Base-by-base conservation (phyloP, 2,888 invertebrate species). In the Epistrophe grossulariae region DNA sequence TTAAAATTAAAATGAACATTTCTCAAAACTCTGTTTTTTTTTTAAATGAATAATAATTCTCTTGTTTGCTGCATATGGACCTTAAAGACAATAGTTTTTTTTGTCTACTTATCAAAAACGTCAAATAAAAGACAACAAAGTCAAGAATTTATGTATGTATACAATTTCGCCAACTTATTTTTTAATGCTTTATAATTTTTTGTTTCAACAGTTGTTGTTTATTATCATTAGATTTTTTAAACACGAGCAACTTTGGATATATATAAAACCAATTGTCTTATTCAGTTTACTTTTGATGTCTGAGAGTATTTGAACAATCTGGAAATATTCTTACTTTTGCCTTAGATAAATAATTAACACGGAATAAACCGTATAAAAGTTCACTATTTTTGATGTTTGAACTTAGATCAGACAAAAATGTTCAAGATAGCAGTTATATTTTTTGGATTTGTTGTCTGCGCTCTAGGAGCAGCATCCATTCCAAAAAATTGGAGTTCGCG, bases 381-480 rank as follows among this genome's bases (percentile, higher is more conserved):
- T 15, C 7, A 13, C 10, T 11, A 13, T 45, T 45, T 45, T 28
- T 19, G 24, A 28, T 8, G 13, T 24, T n/a, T 9, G 8, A 57
- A n/a, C 4, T 57, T n/a, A 57, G 31, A 57, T 7, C n/a, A 31
- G 55, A n/a, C 28, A 15, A 57, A 57, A 57, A 57, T 57, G 55
- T 31, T 57, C 1, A 28, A 57, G n/a, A 15, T 43, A 43, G 55
- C 4, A 11, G 55, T 57, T 4, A 31, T 57, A 15, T 31, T 57
- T 2, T 31, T 15, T 57, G 15, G 55, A 9, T 8, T 57, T 57
- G 8, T 57, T 57, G 31, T 31, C 2, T 57, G 55, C 31, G 31
- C 28, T 57, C 55, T 57, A 8, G n/a, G n/a, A n/a, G 55, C 31
- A 57, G 55, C 55, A 31, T 31, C 4, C 28, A n/a, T 57, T n/a